phyloP scores from a whole-genome alignment of 2,888 invertebrate genomes.

The Polydesmus complanatus region DNA sequence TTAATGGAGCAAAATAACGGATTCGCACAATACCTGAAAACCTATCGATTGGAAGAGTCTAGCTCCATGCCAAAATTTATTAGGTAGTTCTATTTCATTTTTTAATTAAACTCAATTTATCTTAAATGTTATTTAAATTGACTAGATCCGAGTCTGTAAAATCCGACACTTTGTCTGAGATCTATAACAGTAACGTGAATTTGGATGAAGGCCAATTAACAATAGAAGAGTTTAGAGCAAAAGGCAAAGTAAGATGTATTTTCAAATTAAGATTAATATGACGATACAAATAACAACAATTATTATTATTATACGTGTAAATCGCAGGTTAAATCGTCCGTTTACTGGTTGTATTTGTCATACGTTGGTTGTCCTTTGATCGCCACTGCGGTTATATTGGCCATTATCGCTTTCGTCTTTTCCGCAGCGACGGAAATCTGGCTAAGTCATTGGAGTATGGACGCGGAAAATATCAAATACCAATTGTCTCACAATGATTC shows the following conservation, averaged over 20 bases:
- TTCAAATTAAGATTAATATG: neutral
- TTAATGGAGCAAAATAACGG: neutral
- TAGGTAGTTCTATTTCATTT: neutral
- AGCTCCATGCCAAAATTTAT: neutral
- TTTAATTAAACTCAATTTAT: neutral
- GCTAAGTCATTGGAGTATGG: conserved; percentile 13
- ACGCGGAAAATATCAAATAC: neutral
- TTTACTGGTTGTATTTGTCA: conserved; percentile 67
- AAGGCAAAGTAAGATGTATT: neutral
- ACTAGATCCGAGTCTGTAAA: neutral
- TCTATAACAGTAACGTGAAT: too few species aligned
- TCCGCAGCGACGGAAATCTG: neutral
- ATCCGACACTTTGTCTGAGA: neutral
- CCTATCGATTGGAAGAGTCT: neutral
- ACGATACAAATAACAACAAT: neutral
- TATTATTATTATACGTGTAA: too few species aligned
- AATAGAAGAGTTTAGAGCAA: neutral
- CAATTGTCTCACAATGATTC: neutral
- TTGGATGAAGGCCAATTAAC: neutral
- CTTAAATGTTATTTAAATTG: neutral
- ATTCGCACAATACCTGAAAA: neutral
- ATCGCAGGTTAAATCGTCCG: conserved; percentile 18
- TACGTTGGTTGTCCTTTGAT: neutral
- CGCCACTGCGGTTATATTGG: neutral
- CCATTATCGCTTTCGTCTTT: neutral